Percentiles rank a stretch among this genome's conserved stretches.
phyloP scores from a whole-genome alignment of 2,888 invertebrate genomes.

The Trisateles emortualis region DNA sequence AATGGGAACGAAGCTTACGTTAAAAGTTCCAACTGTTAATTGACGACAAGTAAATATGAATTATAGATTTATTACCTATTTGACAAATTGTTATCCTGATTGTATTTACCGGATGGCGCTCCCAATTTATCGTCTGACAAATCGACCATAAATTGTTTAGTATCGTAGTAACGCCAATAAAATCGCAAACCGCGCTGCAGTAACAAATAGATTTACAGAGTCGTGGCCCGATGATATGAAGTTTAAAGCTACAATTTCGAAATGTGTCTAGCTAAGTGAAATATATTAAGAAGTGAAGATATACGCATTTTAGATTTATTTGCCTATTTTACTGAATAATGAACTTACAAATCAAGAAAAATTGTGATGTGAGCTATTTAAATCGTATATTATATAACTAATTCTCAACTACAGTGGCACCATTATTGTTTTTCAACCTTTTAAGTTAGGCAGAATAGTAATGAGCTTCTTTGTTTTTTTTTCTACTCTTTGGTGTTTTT shows the following conservation, averaged over 20 bases:
- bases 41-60: too few relatives aligned
- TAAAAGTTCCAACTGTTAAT: too few relatives aligned
- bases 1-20: too few relatives aligned
- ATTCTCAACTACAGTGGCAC: slow-evolving; percentile 37
- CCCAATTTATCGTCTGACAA: background rate
- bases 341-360: slow-evolving; percentile 26
- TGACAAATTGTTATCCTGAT: background rate
- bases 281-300: slow-evolving; percentile 41
- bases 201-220: slow-evolving; percentile 47
- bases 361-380: slow-evolving; percentile 22
- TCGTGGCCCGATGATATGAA: slow-evolving; percentile 61
- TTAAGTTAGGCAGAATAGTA: slow-evolving; percentile 18
- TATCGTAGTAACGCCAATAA: slow-evolving; percentile 1
- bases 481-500: slow-evolving; percentile 14
- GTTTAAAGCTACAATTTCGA: slow-evolving; percentile 78
- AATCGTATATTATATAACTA: slow-evolving; percentile 14
- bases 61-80: too few relatives aligned
- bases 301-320: slow-evolving; percentile 29
- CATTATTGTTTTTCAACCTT: slow-evolving; percentile 24
- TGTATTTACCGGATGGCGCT: background rate
- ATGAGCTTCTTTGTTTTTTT: slow-evolving; percentile 27
- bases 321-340: slow-evolving; percentile 25
- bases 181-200: slow-evolving; percentile 10
- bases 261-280: slow-evolving; percentile 71
- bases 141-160: background rate